A percentile compares a stretch with the other conserved stretches of the same genome.
These are phyloP conservation scores for Apteryx owenii DNA, from an alignment of 2,113 vertebrate species.

Conservation along the genomic window DNA sequence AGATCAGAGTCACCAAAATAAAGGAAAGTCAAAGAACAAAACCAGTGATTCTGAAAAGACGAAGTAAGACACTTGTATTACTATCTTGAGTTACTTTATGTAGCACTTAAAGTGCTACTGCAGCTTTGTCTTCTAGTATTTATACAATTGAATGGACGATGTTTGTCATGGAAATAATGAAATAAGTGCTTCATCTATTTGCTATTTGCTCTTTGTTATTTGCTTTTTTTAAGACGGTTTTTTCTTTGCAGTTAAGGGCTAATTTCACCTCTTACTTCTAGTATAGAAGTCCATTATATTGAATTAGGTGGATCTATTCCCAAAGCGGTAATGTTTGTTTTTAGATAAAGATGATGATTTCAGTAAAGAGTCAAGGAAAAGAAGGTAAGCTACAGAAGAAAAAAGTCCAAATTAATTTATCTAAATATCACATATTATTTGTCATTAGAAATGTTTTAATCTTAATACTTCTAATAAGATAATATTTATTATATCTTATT, in stretches of 20 bases:
- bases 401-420: neutral
- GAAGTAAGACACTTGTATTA: conserved; percentile 36
- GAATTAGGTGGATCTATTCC: neutral
- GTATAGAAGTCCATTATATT: neutral
- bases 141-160: neutral
- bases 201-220: neutral
- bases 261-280: neutral
- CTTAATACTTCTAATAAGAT: neutral
- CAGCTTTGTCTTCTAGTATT: neutral
- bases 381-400: neutral
- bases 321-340: neutral
- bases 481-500: too few species aligned
- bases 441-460: neutral
- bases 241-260: neutral
- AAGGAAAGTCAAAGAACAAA: conserved; percentile 66
- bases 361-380: neutral
- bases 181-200: neutral
- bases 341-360: neutral
- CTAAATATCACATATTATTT: neutral
- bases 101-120: neutral
- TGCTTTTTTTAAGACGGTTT: neutral
- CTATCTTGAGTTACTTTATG: neutral
- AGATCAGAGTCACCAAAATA: conserved; percentile 71
- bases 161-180: neutral
- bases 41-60: conserved; percentile 61